Evolutionary conservation across 2,797 vertebrate species (phyloP).

Genomic region (Hozukius guyotensis): DNA sequence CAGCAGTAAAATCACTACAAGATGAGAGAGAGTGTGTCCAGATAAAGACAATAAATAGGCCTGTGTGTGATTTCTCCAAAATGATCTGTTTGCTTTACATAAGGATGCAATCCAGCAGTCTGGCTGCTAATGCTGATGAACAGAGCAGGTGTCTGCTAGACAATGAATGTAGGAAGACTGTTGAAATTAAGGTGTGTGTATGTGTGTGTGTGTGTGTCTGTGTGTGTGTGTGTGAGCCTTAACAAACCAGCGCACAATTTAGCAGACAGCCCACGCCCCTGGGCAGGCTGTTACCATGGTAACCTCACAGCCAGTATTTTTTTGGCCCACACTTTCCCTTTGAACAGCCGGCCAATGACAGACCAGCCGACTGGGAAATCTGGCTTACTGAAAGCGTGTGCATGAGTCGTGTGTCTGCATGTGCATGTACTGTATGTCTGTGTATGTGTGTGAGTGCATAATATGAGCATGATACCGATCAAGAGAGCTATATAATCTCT

Average conservation of each 20-base stretch:
- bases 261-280: conserved; percentile 76
- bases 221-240: conserved; percentile 30
- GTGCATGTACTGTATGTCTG: neutral
- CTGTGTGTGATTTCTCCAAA: conserved; percentile 28
- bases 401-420: conserved; percentile 35
- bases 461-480: conserved; percentile 49
- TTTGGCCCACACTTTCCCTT: conserved; percentile 75
- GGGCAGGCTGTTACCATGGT: conserved; percentile 80
- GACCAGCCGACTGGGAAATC: conserved; percentile 76
- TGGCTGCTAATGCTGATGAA: conserved; percentile 47
- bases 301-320: conserved; percentile 79
- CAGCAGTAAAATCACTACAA: conserved; percentile 31
- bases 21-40: conserved; percentile 36
- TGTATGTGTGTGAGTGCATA: conserved; percentile 3
- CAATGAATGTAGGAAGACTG: conserved; percentile 27
- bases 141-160: conserved; percentile 42
- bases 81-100: conserved; percentile 38
- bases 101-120: conserved; percentile 36
- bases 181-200: conserved; percentile 48
- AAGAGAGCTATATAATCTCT: conserved; percentile 45
- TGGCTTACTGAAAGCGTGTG: conserved; percentile 59
- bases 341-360: conserved; percentile 81
- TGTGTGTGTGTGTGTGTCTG: conserved; percentile 11
- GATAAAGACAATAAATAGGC: conserved; percentile 35
- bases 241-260: conserved; percentile 75